A percentile compares a stretch with the other conserved stretches of the same genome.
Conservation (phyloP, 2,797 vertebrate genomes). For the Okamejei kenojei region DNA sequence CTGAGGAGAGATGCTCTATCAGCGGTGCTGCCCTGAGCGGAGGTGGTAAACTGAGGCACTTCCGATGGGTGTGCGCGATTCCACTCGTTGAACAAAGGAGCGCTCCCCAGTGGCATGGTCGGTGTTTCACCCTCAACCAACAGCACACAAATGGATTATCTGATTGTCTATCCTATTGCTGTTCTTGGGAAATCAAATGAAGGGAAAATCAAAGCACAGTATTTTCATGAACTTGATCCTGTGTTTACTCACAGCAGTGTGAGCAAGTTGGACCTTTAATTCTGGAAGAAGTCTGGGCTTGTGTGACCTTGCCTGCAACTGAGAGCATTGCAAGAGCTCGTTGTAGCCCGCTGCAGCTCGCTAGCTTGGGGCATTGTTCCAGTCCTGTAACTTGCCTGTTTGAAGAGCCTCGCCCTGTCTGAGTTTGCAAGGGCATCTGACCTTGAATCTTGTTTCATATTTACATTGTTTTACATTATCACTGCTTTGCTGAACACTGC, state of each 20-base stretch:
- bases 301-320: background rate
- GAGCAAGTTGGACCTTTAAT: background rate
- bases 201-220: background rate
- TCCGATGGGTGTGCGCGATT: background rate
- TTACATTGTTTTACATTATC: background rate
- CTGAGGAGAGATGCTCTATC: background rate
- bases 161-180: background rate
- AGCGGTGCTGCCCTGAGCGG: background rate
- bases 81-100: background rate
- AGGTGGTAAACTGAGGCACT: background rate
- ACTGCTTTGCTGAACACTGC: background rate
- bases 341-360: no score
- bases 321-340: background rate
- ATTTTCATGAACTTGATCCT: background rate
- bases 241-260: background rate
- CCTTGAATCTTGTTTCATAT: slow-evolving; percentile 4
- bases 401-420: slow-evolving; percentile 17
- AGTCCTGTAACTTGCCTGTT: background rate
- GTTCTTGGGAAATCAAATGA: no score
- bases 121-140: background rate
- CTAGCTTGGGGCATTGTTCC: background rate
- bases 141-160: background rate
- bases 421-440: slow-evolving; percentile 27
- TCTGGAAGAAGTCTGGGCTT: background rate
- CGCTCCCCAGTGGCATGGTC: background rate